Evolutionary conservation across 2,888 invertebrate genomes (phyloP).

Genomic region (Diaprepes abbreviatus): DNA sequence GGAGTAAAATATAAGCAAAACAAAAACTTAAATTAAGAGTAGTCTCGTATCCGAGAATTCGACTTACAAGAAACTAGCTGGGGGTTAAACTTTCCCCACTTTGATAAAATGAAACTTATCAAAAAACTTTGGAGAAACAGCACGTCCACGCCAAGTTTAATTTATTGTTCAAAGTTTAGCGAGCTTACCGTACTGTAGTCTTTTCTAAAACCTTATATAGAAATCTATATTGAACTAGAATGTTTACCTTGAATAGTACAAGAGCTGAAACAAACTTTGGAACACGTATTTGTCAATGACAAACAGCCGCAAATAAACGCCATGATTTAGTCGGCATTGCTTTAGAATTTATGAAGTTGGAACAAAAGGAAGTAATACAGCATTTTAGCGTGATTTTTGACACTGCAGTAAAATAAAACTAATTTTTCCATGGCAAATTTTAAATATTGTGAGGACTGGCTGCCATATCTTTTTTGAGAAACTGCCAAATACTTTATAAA

Average conservation of each 20-base stretch:
- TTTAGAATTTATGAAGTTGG: neutral
- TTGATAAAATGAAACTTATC: constrained; percentile 43
- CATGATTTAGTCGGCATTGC: neutral
- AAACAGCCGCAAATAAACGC: neutral
- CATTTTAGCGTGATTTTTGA: too few relatives aligned
- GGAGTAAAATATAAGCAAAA: constrained; percentile 20
- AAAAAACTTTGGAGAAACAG: constrained; percentile 35
- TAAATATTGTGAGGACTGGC: too few relatives aligned
- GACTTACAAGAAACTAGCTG: constrained; percentile 31
- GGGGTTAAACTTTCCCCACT: constrained; percentile 38
- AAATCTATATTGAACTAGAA: constrained; percentile 11
- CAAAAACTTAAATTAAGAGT: constrained; percentile 28
- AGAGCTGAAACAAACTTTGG: constrained; percentile 13
- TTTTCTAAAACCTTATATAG: constrained; percentile 27
- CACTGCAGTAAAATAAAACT: too few relatives aligned
- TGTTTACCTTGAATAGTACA: constrained; percentile 17
- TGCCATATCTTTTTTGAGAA: too few relatives aligned
- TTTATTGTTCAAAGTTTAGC: constrained; percentile 41
- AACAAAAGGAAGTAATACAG: too few relatives aligned
- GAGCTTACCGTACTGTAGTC: constrained; percentile 33
- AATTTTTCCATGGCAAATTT: too few relatives aligned
- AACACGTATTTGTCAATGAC: neutral
- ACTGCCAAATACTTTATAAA: too few relatives aligned
- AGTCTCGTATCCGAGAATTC: constrained; percentile 30
- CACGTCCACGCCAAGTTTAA: constrained; percentile 42